Base-by-base conservation (phyloP, 2,888 invertebrate genomes). In the Digitonthophagus gazella region DNA sequence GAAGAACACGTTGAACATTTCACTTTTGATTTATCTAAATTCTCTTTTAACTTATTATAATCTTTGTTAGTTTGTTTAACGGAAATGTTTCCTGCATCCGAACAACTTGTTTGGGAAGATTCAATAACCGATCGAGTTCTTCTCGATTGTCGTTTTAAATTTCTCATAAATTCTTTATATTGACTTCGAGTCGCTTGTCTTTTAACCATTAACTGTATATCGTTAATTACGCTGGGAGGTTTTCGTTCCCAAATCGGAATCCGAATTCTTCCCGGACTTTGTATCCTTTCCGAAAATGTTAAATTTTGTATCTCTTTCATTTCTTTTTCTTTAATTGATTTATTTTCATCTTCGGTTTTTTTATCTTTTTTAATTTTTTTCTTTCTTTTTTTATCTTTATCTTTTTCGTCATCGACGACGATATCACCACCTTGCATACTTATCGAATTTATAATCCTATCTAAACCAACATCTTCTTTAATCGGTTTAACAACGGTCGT, bases 161-260 rank as follows among this genome's bases (percentile, higher is more conserved):
- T 68, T 14, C 64, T 58, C 44, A 70, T 6, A 44, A 70, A 70
- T 6, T 70, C 70, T 18, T 19, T 66, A 44, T 70, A 70, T 15
- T 70, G 70, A 14, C 66, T 68, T n/a, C 66, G 58, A 14, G 70
- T 70, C n/a, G 70, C 70, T 55, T 70, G 70, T 6, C 65, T 65
- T 54, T 68, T 67, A 18, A 70, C 70, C 15, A 67, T 70, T 55
- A 68, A 58, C 58, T 71, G 71, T 6, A 68, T 67, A 15, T 71
- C 71, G 28, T 70, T 67, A 19, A 70, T 70, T 15, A 70, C 66
- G 54, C 70, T 70, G 2, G 70, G 70, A 1, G 68, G 70, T 5
- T 67, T 67, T 18, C 70, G 18, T n/a, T 70, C 66, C 70, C 70
- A 68, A 15, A 70, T 68, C 28, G 68, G 70, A 15, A 70, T 66